Conservation (phyloP, 2,888 invertebrate genomes). For the Volucella zonaria region DNA sequence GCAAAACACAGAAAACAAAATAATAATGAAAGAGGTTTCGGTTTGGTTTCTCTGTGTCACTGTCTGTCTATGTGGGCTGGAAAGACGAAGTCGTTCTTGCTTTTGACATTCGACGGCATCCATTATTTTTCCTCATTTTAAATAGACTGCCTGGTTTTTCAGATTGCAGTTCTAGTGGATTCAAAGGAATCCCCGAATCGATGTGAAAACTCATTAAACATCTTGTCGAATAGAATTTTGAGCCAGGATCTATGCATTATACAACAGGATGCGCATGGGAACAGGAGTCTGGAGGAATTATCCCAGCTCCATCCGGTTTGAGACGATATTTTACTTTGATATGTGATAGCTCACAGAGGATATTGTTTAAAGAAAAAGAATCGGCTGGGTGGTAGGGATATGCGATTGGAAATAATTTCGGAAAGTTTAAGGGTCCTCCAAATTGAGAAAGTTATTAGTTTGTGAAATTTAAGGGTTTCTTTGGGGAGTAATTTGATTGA, state of each 20-base stretch:
- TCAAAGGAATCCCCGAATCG: constrained; percentile 57
- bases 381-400: not conserved
- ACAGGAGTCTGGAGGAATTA: constrained; percentile 32
- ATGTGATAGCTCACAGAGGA: constrained; percentile 31
- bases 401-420: constrained; percentile 51
- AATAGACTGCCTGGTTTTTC: constrained; percentile 29
- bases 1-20: constrained; percentile 47
- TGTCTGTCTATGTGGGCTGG: constrained; percentile 7
- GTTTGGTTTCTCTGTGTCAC: not conserved
- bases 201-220: constrained; percentile 66
- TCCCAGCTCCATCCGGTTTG: not conserved
- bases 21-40: constrained; percentile 45
- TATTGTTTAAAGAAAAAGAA: not conserved
- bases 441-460: constrained; percentile 64
- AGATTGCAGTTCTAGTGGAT: constrained; percentile 46
- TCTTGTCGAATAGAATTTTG: constrained; percentile 55
- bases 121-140: constrained; percentile 12
- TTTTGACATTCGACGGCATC: constrained; percentile 54
- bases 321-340: constrained; percentile 34
- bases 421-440: constrained; percentile 56
- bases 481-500: constrained; percentile 55
- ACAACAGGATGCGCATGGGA: constrained; percentile 7
- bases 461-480: constrained; percentile 54
- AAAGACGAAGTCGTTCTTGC: constrained; percentile 28
- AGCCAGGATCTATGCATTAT: not conserved